phyloP scores from a whole-genome alignment of 92 coral and sea anemone genomes.

The Parazoanthus atlanticus region DNA sequence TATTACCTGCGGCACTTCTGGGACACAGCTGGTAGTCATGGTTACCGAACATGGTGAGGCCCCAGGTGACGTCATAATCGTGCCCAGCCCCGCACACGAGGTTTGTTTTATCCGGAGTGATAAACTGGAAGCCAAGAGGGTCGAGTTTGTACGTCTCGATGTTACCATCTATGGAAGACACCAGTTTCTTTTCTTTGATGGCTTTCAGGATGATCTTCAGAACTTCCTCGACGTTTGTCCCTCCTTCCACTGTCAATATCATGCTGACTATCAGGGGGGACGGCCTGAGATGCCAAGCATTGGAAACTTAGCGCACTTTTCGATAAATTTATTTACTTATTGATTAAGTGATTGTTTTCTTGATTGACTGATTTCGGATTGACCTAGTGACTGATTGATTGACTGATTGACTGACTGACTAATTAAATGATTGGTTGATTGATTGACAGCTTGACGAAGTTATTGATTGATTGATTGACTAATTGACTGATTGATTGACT shows the following conservation, averaged over 20 bases:
- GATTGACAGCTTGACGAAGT: too few relatives aligned
- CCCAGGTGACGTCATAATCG: slow-evolving; percentile 84
- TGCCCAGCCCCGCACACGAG: slow-evolving; percentile 83
- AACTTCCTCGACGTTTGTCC: slow-evolving; percentile 61
- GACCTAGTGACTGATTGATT: background rate
- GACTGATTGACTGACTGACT: background rate
- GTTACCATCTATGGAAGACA: slow-evolving; percentile 87
- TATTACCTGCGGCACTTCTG: slow-evolving; percentile 82
- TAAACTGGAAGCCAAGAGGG: slow-evolving; percentile 76
- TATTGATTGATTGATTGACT: too few relatives aligned
- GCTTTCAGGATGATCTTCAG: slow-evolving; percentile 63
- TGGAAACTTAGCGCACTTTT: background rate
- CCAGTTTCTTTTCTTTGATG: slow-evolving; percentile 72
- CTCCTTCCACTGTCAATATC: slow-evolving; percentile 53
- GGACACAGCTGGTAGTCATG: slow-evolving; percentile 76
- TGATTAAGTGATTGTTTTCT: background rate
- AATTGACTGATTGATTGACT: background rate
- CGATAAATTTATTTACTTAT: too few relatives aligned
- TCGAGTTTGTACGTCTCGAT: slow-evolving; percentile 71
- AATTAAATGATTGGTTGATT: background rate
- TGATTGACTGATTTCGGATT: background rate
- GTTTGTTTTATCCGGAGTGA: slow-evolving; percentile 67
- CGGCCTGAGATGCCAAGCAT: slow-evolving; percentile 51
- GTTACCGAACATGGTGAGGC: slow-evolving; percentile 72
- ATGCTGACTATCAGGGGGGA: slow-evolving; percentile 79